phyloP scores from a whole-genome alignment of 1,140 invertebrate genomes.

The Leptonema lineaticorne region DNA sequence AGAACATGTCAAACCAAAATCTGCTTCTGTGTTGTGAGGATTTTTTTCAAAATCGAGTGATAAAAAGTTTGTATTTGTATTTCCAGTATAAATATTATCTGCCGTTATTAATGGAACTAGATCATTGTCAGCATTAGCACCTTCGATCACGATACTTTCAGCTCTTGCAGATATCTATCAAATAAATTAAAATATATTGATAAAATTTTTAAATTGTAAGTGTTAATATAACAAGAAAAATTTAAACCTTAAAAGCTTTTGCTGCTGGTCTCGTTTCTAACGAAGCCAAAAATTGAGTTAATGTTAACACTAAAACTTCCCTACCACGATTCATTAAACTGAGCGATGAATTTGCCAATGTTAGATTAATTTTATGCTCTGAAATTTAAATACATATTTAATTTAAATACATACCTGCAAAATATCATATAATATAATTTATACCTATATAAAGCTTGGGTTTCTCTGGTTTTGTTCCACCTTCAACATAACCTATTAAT shows the following conservation, averaged over 20 bases:
- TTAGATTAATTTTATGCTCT: constrained; percentile 81
- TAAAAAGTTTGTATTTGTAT: constrained; percentile 67
- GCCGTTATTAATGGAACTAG: constrained; percentile 71
- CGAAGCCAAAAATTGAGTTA: constrained; percentile 73
- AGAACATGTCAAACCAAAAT: constrained; percentile 67
- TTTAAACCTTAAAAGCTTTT: constrained; percentile 64
- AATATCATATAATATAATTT: not conserved
- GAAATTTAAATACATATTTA: constrained; percentile 45
- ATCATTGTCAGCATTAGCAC: constrained; percentile 71
- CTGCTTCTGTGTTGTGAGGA: constrained; percentile 66
- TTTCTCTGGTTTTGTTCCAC: constrained; percentile 49
- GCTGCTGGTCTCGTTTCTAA: constrained; percentile 71
- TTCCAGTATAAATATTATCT: constrained; percentile 65
- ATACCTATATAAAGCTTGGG: constrained; percentile 61
- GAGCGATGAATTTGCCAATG: constrained; percentile 71
- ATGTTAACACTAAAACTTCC: constrained; percentile 71
- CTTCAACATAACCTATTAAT: constrained; percentile 59
- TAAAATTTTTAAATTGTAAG: not conserved
- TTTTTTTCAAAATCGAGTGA: constrained; percentile 76
- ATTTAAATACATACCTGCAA: not conserved
- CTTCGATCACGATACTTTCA: constrained; percentile 79
- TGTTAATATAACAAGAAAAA: not conserved
- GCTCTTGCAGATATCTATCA: constrained; percentile 64
- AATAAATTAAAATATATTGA: not conserved
- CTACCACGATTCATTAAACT: constrained; percentile 69